These are phyloP conservation scores for Agelas oroides DNA, from an alignment of 37 sponge, comb jelly and placozoan species.

Conservation along the genomic window DNA sequence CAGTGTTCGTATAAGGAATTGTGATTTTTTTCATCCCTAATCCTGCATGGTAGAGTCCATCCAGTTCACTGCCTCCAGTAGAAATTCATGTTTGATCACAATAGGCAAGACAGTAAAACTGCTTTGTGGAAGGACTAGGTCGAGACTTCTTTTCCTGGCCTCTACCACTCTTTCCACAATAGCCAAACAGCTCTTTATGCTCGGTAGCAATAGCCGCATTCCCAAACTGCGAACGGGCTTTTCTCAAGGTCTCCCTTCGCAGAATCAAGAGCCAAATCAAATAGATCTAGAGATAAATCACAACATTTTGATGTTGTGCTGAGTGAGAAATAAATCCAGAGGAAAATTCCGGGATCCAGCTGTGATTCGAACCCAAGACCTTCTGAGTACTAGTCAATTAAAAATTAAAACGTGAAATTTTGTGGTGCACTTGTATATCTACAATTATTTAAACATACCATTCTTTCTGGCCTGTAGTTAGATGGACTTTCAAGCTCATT, in stretches of 20 bases:
- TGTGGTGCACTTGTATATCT: too few relatives aligned
- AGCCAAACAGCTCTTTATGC: slow-evolving; percentile 14
- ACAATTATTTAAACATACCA: too few relatives aligned
- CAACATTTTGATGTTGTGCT: too few relatives aligned
- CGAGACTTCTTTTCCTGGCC: neutral
- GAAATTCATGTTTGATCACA: neutral
- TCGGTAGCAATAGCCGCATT: slow-evolving; percentile 4
- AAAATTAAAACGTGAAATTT: too few relatives aligned
- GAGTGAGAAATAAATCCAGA: too few relatives aligned
- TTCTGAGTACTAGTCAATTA: too few relatives aligned
- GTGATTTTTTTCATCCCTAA: neutral
- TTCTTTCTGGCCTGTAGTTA: too few relatives aligned
- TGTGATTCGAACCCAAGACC: too few relatives aligned
- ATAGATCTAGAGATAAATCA: too few relatives aligned
- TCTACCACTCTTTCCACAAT: neutral
- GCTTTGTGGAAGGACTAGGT: slow-evolving; percentile 2
- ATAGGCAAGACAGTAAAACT: slow-evolving; percentile 4
- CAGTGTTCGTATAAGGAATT: neutral
- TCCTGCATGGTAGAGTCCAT: slow-evolving; percentile 4
- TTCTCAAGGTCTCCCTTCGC: slow-evolving; percentile 1
- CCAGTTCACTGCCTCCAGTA: neutral
- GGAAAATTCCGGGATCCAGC: too few relatives aligned
- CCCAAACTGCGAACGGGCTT: neutral
- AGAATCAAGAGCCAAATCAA: slow-evolving; percentile 4
- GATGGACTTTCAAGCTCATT: too few relatives aligned